phyloP scores from a whole-genome alignment of 1,140 invertebrate genomes.

The Heliconius melpomene region DNA sequence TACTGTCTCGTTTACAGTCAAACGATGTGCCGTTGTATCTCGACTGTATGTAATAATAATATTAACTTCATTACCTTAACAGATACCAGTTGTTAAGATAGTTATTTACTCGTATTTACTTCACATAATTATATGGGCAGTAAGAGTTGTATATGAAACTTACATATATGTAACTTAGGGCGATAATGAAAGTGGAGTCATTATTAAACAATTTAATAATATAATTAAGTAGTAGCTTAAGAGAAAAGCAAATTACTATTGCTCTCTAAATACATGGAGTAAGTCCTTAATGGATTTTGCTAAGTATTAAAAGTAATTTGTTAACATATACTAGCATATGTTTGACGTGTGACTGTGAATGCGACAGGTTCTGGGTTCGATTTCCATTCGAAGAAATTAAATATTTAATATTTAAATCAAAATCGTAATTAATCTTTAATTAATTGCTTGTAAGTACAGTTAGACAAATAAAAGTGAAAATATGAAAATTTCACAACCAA shows the following conservation, averaged over 20 bases:
- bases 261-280: slow-evolving; percentile 2
- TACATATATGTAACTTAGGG: background rate
- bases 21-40: no score
- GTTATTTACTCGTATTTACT: background rate
- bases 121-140: background rate
- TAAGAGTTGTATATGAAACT: background rate
- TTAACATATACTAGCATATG: background rate
- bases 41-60: no score
- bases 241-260: slow-evolving; percentile 1
- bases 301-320: background rate
- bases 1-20: no score
- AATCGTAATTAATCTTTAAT: background rate
- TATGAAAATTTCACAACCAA: slow-evolving; percentile 35
- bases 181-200: background rate
- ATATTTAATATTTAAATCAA: no score
- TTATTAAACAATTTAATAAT: slow-evolving; percentile 10
- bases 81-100: background rate
- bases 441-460: background rate
- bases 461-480: slow-evolving; percentile 24
- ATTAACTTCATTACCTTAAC: background rate
- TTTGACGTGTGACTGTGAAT: no score
- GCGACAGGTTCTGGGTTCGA: no score
- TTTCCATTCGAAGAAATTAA: no score
- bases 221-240: background rate
- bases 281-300: slow-evolving; percentile 8